Evolutionary conservation across 2,113 vertebrate genomes (phyloP).

Genomic region (Manacus vitellinus): DNA sequence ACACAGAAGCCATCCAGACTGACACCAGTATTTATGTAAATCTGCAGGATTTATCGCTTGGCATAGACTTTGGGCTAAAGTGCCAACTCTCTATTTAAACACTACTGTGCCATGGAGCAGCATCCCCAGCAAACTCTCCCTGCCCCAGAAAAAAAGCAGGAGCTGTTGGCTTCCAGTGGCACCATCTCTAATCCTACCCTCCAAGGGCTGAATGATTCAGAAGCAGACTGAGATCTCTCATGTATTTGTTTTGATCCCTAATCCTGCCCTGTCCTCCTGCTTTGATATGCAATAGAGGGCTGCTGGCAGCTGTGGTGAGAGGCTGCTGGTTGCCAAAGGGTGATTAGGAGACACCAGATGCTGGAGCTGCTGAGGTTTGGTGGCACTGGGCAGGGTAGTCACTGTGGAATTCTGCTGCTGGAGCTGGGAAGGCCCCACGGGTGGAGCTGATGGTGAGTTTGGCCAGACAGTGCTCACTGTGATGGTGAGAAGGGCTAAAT

Average conservation of each 20-base stretch:
- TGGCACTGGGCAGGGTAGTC: background rate
- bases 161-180: background rate
- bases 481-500: background rate
- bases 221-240: background rate
- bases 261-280: background rate
- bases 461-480: background rate
- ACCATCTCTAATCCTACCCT: constrained; percentile 47
- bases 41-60: constrained; percentile 42
- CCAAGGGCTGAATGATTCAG: constrained; percentile 6
- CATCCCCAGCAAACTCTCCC: background rate
- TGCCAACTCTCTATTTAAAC: background rate
- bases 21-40: constrained; percentile 41
- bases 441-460: background rate
- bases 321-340: background rate
- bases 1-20: constrained; percentile 36
- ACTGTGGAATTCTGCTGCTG: background rate
- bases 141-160: background rate
- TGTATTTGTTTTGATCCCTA: constrained; percentile 9
- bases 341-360: background rate
- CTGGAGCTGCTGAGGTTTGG: background rate
- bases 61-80: background rate
- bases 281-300: constrained; percentile 7
- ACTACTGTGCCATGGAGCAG: background rate
- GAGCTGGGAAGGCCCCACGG: background rate
- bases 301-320: background rate